Conservation (phyloP, 2,797 vertebrate species). For the Pseudotriccus pelzelni region DNA sequence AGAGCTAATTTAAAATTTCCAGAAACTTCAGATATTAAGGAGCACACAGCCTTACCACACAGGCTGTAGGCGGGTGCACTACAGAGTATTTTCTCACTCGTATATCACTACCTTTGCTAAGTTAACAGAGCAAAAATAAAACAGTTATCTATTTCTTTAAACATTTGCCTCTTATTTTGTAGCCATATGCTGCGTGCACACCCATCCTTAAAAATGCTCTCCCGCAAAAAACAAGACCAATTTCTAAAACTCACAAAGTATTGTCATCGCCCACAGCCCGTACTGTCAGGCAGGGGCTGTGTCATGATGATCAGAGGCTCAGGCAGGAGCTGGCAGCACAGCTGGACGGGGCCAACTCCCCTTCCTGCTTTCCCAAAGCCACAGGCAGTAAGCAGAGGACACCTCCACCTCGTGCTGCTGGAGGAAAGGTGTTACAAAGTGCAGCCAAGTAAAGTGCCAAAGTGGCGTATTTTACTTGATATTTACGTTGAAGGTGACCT, state of each 20-base stretch:
- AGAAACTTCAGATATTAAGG: neutral
- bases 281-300: neutral
- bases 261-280: accelerated
- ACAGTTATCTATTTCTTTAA: neutral
- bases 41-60: neutral
- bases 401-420: accelerated
- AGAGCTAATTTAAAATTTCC: neutral
- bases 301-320: neutral
- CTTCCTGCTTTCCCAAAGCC: neutral
- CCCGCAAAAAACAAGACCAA: accelerated
- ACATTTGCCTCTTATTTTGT: neutral
- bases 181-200: neutral
- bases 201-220: neutral
- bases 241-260: neutral
- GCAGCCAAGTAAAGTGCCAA: neutral
- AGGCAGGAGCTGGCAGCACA: neutral
- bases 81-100: neutral
- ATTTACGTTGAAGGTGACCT: neutral
- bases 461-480: accelerated
- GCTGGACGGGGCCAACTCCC: neutral
- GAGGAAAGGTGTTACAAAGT: neutral
- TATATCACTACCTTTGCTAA: neutral
- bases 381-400: neutral
- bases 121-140: neutral
- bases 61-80: neutral